Evolutionary conservation across 2,888 invertebrate genomes (phyloP).

Genomic region (Drosophila pseudotalamancana): DNA sequence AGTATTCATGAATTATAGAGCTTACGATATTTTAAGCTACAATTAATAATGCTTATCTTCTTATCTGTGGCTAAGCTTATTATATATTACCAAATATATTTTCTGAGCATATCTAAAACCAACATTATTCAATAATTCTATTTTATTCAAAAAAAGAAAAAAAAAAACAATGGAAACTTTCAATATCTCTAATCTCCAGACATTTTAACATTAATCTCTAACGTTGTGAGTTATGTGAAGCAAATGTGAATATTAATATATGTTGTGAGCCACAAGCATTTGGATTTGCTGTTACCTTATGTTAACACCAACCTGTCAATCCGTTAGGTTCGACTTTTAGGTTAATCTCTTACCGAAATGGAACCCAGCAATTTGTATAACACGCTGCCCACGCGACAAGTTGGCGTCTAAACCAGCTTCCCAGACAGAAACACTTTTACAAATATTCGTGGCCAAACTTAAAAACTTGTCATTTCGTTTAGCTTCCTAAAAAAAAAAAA

Average conservation of each 20-base stretch:
- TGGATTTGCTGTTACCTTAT: slow-evolving; percentile 1
- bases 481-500: slow-evolving; percentile 48
- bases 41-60: background rate
- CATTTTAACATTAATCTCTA: slow-evolving; percentile 34
- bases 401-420: slow-evolving; percentile 36
- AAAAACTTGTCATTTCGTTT: slow-evolving; percentile 73
- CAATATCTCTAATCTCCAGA: slow-evolving; percentile 27
- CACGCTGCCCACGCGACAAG: slow-evolving; percentile 58
- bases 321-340: slow-evolving; percentile 2
- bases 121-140: background rate
- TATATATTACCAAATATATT: background rate
- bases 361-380: slow-evolving; percentile 58
- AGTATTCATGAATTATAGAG: background rate
- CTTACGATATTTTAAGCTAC: background rate
- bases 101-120: background rate
- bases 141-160: background rate
- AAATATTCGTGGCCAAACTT: slow-evolving; percentile 47
- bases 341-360: slow-evolving; percentile 42
- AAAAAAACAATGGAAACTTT: no score
- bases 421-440: slow-evolving; percentile 17
- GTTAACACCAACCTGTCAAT: slow-evolving; percentile 14
- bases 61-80: background rate
- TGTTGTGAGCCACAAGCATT: slow-evolving; percentile 20
- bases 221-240: slow-evolving; percentile 2
- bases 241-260: slow-evolving; percentile 17